Evolutionary conservation across 1,140 invertebrate genomes (phyloP).

Genomic region (Procambarus clarkii): DNA sequence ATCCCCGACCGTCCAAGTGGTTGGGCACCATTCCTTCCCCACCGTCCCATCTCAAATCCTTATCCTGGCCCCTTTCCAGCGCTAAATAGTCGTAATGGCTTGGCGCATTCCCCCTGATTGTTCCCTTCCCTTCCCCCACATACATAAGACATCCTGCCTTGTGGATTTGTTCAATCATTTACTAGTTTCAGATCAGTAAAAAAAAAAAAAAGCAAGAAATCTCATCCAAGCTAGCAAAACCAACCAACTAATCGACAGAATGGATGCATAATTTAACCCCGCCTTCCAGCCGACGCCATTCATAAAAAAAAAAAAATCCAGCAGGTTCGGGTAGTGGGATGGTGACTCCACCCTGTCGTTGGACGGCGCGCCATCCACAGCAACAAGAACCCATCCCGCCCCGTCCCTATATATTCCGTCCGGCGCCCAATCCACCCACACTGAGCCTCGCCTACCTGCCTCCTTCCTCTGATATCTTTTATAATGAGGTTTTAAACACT

Average conservation of each 20-base stretch:
- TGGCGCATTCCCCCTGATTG: too few relatives aligned
- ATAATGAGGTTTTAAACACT: too few relatives aligned
- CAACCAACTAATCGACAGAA: background rate
- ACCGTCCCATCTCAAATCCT: too few relatives aligned
- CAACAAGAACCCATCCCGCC: background rate
- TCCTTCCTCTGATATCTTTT: too few relatives aligned
- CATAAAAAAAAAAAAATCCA: constrained; percentile 37
- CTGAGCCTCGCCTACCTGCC: too few relatives aligned
- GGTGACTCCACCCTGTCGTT: constrained; percentile 9
- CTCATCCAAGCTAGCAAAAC: background rate
- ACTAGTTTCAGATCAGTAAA: background rate
- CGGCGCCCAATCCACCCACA: constrained; percentile 32
- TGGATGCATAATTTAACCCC: background rate
- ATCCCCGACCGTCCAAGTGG: too few relatives aligned
- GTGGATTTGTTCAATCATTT: too few relatives aligned
- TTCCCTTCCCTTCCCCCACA: too few relatives aligned
- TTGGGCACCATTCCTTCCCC: too few relatives aligned
- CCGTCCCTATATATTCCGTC: constrained; percentile 10
- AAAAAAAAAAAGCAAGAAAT: background rate
- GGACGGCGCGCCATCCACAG: background rate
- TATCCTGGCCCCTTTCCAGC: too few relatives aligned
- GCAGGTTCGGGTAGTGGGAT: constrained; percentile 26
- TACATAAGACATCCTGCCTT: too few relatives aligned
- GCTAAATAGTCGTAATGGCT: too few relatives aligned
- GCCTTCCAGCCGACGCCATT: constrained; percentile 31